Evolutionary conservation across 2,888 invertebrate genomes (phyloP).

Genomic region (Pyrrhia umbra): DNA sequence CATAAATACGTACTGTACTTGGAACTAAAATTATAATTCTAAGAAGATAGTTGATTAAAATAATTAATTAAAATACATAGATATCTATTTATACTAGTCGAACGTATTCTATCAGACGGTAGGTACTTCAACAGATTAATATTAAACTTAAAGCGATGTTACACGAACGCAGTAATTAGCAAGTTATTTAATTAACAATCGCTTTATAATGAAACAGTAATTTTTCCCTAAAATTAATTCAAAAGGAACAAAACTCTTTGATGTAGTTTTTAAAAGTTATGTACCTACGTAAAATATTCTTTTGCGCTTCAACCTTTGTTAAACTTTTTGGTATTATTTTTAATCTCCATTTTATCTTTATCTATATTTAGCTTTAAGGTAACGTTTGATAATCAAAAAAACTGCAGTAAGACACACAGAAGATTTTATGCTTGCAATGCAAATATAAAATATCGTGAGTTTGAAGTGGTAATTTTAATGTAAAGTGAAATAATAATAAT

Average conservation of each 20-base stretch:
- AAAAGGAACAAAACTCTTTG: constrained; percentile 18
- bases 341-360: neutral
- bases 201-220: constrained; percentile 9
- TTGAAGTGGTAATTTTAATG: too few relatives aligned
- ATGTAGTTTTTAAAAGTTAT: constrained; percentile 26
- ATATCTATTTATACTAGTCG: neutral
- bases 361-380: too few relatives aligned
- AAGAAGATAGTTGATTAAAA: neutral
- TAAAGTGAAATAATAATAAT: too few relatives aligned
- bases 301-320: constrained; percentile 2
- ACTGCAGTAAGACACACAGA: too few relatives aligned
- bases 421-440: too few relatives aligned
- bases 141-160: neutral
- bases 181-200: constrained; percentile 30
- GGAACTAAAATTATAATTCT: neutral
- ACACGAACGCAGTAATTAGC: constrained; percentile 32
- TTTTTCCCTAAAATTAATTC: constrained; percentile 17
- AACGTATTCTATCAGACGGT: neutral
- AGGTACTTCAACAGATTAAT: neutral
- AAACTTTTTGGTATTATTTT: neutral
- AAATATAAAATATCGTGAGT: too few relatives aligned
- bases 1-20: too few relatives aligned
- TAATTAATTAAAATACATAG: neutral
- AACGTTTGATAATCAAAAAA: too few relatives aligned
- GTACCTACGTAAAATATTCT: neutral